A percentile compares a stretch with the other conserved stretches of the same genome.
Evolutionary conservation across 23 tunicate species (phyloP).

Genomic region (Halocynthia roretzi): DNA sequence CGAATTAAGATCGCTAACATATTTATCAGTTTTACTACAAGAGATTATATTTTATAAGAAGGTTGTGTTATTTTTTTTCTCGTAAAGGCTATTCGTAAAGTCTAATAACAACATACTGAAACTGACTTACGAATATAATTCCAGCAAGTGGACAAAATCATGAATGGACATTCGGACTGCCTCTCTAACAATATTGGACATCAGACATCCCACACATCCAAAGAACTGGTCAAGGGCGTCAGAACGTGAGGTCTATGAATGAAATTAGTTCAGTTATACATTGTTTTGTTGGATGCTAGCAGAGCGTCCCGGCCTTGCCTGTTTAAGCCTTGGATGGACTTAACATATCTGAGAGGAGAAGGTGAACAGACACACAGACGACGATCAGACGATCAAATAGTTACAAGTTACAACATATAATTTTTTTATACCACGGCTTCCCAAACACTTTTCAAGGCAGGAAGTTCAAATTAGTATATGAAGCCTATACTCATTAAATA

Average conservation of each 20-base stretch:
- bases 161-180: slow-evolving; percentile 73
- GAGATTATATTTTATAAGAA: not conserved
- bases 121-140: slow-evolving; percentile 49
- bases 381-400: no score
- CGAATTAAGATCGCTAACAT: no score
- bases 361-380: no score
- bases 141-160: slow-evolving; percentile 60
- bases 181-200: slow-evolving; percentile 81
- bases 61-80: not conserved
- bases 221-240: slow-evolving; percentile 80
- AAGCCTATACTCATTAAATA: no score
- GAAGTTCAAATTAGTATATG: no score
- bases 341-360: no score
- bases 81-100: not conserved
- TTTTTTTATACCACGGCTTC: no score
- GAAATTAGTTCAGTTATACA: not conserved
- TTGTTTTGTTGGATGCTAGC: no score
- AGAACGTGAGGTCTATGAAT: slow-evolving; percentile 41
- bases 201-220: slow-evolving; percentile 71
- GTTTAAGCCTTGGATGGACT: no score
- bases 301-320: no score
- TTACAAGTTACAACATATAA: no score
- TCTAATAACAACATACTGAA: not conserved
- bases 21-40: not conserved
- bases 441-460: no score